phyloP scores from a whole-genome alignment of 2,797 vertebrate genomes.

The Coendou prehensilis region DNA sequence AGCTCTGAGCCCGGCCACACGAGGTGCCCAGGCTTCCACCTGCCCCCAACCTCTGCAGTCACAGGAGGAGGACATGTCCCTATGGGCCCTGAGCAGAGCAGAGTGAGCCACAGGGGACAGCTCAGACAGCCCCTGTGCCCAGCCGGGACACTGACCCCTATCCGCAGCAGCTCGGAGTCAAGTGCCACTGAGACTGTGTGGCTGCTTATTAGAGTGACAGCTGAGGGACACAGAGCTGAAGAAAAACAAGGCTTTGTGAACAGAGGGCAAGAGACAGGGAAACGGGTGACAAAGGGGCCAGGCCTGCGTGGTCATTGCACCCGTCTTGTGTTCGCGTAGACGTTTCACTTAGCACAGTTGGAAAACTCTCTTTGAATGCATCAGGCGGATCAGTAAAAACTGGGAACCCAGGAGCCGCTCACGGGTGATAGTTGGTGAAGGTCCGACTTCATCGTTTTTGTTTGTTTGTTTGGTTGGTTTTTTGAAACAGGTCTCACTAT shows the following conservation, averaged over 20 bases:
- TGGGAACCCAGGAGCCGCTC: not conserved
- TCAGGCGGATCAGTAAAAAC: not conserved
- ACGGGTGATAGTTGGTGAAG: fast-evolving
- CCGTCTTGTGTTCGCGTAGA: not conserved
- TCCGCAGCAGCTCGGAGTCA: not conserved
- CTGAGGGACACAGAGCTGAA: not conserved
- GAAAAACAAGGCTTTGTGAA: not conserved
- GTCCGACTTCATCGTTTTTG: not conserved
- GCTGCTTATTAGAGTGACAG: not conserved
- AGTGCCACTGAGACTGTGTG: not conserved
- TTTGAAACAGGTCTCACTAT: not conserved
- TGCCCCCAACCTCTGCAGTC: fast-evolving
- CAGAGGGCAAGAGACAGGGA: not conserved
- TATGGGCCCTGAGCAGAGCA: fast-evolving
- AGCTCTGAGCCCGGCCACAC: not conserved
- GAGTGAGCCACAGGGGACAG: fast-evolving
- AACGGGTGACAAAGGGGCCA: fast-evolving
- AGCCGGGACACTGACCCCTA: not conserved
- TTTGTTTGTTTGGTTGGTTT: not conserved
- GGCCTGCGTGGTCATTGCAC: fast-evolving
- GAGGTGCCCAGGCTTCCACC: fast-evolving
- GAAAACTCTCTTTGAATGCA: not conserved
- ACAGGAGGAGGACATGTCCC: not conserved
- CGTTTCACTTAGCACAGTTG: not conserved
- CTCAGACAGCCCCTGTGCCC: not conserved